These are phyloP conservation scores for Cuculus canorus DNA, from an alignment of 2,797 vertebrate species.

Conservation along the genomic window DNA sequence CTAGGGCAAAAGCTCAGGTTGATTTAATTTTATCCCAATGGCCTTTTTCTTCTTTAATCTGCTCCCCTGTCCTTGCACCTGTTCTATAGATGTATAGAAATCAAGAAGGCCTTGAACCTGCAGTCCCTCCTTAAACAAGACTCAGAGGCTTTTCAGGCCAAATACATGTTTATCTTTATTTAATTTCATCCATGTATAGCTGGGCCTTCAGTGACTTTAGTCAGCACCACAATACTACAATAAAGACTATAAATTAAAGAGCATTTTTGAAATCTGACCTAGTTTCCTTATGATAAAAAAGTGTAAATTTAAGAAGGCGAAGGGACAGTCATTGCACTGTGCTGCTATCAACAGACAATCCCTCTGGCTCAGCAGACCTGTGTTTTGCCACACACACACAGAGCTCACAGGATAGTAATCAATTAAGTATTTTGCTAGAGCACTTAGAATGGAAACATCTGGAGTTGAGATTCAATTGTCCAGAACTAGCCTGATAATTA, in stretches of 20 bases:
- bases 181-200: not conserved
- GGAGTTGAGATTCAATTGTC: constrained; percentile 74
- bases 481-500: constrained; percentile 76
- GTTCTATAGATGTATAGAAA: not conserved
- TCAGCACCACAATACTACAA: not conserved
- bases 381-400: constrained; percentile 52
- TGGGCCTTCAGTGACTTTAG: constrained; percentile 13
- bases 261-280: not conserved
- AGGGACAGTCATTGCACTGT: not conserved
- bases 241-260: constrained; percentile 31
- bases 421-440: constrained; percentile 52
- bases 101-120: not conserved
- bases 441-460: constrained; percentile 74
- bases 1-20: constrained; percentile 8
- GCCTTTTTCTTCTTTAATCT: constrained; percentile 18
- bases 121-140: constrained; percentile 10
- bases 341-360: constrained; percentile 36
- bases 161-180: not conserved
- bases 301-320: not conserved
- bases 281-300: not conserved
- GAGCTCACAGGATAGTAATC: constrained; percentile 58
- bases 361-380: constrained; percentile 52
- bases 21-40: constrained; percentile 22
- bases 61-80: not conserved
- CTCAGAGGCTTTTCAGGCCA: not conserved